phyloP scores from a whole-genome alignment of 35 echinoderm and acorn worm species.

The Apostichopus japonicus region DNA sequence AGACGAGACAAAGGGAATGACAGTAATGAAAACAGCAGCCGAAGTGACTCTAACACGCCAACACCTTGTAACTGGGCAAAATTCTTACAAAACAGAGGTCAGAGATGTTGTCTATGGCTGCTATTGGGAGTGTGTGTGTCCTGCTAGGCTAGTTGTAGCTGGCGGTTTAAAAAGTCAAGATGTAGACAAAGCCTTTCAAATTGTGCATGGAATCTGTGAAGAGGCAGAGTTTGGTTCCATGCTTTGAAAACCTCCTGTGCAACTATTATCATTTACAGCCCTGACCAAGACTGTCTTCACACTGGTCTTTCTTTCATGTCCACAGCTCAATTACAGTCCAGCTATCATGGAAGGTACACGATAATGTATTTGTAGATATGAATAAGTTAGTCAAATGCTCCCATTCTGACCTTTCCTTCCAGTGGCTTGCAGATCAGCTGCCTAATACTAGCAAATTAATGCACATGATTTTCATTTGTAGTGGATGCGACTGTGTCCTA shows the following conservation, averaged over 20 bases:
- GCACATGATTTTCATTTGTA: slow-evolving; percentile 69
- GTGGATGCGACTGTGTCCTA: too few relatives aligned
- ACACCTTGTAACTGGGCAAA: not conserved
- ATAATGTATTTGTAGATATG: slow-evolving; percentile 61
- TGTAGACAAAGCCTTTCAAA: slow-evolving; percentile 57
- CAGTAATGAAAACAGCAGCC: not conserved
- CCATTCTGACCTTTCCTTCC: not conserved
- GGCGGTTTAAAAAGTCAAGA: slow-evolving; percentile 64
- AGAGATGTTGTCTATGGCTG: slow-evolving; percentile 14
- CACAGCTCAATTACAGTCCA: slow-evolving; percentile 35
- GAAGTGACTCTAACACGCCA: slow-evolving; percentile 5
- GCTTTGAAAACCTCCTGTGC: not conserved
- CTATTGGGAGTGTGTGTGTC: not conserved
- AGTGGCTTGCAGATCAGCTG: slow-evolving; percentile 15
- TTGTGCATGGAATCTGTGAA: not conserved
- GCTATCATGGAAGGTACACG: slow-evolving; percentile 21
- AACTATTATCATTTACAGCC: slow-evolving; percentile 55
- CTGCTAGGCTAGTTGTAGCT: slow-evolving; percentile 10
- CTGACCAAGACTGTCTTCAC: slow-evolving; percentile 56
- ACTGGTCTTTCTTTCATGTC: slow-evolving; percentile 24
- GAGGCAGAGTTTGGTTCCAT: slow-evolving; percentile 62
- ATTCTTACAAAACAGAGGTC: slow-evolving; percentile 38
- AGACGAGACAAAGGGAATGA: slow-evolving; percentile 34
- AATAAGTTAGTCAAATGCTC: slow-evolving; percentile 11
- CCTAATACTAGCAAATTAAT: slow-evolving; percentile 24